phyloP scores from a whole-genome alignment of 1,140 invertebrate genomes.

The Drosophila kohkoa region DNA sequence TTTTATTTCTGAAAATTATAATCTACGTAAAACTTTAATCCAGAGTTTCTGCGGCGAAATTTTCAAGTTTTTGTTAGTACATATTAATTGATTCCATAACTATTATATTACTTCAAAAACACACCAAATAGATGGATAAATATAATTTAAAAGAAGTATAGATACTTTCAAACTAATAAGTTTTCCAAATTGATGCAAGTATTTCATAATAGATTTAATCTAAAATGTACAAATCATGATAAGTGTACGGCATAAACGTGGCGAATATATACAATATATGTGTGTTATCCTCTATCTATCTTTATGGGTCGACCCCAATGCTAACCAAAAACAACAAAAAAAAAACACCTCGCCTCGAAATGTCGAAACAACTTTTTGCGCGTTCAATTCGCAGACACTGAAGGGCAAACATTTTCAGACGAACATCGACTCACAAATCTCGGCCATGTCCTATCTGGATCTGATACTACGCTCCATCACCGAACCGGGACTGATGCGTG shows the following conservation, averaged over 20 bases:
- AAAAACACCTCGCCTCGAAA: conserved; percentile 76
- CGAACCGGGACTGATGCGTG: conserved; percentile 92
- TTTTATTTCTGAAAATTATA: too few species aligned
- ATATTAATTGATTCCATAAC: too few species aligned
- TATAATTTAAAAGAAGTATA: too few species aligned
- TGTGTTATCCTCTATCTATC: conserved; percentile 45
- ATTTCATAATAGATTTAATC: background rate
- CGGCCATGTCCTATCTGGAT: conserved; percentile 96
- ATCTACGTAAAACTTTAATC: too few species aligned
- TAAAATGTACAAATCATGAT: background rate
- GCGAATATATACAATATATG: conserved; percentile 41
- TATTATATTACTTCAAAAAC: too few species aligned
- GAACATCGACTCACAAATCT: conserved; percentile 93
- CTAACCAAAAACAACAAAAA: conserved; percentile 58
- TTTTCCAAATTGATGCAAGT: too few species aligned
- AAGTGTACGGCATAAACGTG: conserved; percentile 29
- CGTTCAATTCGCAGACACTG: conserved; percentile 83
- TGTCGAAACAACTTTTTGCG: conserved; percentile 84
- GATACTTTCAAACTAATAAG: too few species aligned
- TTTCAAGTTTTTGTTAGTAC: too few species aligned
- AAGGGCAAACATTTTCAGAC: conserved; percentile 88
- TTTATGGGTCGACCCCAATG: conserved; percentile 54
- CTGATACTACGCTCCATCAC: conserved; percentile 94
- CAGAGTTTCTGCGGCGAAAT: too few species aligned
- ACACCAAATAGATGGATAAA: too few species aligned